Conservation (phyloP, 2,888 invertebrate genomes). For the Cheilosia urbana region DNA sequence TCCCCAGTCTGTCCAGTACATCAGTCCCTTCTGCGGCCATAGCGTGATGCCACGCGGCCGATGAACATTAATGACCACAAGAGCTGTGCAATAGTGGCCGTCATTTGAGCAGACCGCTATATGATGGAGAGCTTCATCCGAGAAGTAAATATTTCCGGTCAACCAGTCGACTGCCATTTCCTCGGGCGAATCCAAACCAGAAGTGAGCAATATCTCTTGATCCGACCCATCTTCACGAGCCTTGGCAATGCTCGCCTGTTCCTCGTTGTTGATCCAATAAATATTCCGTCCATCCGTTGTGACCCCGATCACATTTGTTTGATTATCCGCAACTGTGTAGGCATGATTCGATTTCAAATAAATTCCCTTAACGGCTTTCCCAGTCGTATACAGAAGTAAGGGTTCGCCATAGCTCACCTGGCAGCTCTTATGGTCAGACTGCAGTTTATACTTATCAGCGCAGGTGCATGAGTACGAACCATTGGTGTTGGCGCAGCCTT, state of each 20-base stretch:
- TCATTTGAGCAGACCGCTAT: constrained; percentile 90
- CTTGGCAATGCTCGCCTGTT: constrained; percentile 85
- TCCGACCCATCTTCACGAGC: constrained; percentile 87
- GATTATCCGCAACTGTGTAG: constrained; percentile 83
- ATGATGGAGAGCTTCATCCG: constrained; percentile 88
- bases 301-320: constrained; percentile 87
- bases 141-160: constrained; percentile 92
- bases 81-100: constrained; percentile 87
- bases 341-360: constrained; percentile 85
- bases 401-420: constrained; percentile 87
- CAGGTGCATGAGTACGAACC: constrained; percentile 88
- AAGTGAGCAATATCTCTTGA: constrained; percentile 86
- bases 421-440: constrained; percentile 85
- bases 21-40: constrained; percentile 88
- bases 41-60: constrained; percentile 89
- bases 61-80: constrained; percentile 86
- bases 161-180: constrained; percentile 91
- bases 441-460: constrained; percentile 85
- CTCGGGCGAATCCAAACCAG: constrained; percentile 89
- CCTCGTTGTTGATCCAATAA: constrained; percentile 92
- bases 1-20: constrained; percentile 98
- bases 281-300: constrained; percentile 88
- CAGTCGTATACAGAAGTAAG: constrained; percentile 88
- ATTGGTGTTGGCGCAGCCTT: constrained; percentile 86
- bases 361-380: constrained; percentile 87